phyloP scores from a whole-genome alignment of 2,888 invertebrate genomes.

The Neoscelio sp. region DNA sequence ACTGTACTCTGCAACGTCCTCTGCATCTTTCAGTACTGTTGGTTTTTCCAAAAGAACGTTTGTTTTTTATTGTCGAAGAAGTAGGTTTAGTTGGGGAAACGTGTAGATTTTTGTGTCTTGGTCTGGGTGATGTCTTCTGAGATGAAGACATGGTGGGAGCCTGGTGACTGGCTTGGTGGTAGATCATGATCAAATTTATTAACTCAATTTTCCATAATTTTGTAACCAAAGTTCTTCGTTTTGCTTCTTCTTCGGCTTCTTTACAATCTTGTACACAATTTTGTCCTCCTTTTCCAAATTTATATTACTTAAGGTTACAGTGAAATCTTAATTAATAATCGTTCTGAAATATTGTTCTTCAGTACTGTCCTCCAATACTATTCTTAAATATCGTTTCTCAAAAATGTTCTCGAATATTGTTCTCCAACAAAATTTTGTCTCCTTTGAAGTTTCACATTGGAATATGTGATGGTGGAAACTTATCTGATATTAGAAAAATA shows the following conservation, averaged over 20 bases:
- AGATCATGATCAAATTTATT: conserved; percentile 75
- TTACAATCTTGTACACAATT: too few relatives aligned
- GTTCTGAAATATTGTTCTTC: too few relatives aligned
- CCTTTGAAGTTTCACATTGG: too few relatives aligned
- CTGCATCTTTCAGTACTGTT: conserved; percentile 76
- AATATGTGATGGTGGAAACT: too few relatives aligned
- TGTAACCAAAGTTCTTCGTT: background rate
- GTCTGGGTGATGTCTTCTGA: conserved; percentile 79
- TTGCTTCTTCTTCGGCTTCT: too few relatives aligned
- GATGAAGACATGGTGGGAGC: conserved; percentile 80
- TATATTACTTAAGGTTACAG: too few relatives aligned
- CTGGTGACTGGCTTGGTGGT: conserved; percentile 78
- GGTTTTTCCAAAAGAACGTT: conserved; percentile 61
- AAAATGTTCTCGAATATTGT: too few relatives aligned
- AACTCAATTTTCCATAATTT: conserved; percentile 24
- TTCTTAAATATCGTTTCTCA: too few relatives aligned
- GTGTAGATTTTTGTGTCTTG: conserved; percentile 77
- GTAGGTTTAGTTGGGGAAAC: conserved; percentile 72
- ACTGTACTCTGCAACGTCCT: conserved; percentile 82
- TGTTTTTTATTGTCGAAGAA: conserved; percentile 69
- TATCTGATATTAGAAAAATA: too few relatives aligned
- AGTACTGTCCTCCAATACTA: too few relatives aligned
- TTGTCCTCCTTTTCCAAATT: background rate
- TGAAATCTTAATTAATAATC: too few relatives aligned
- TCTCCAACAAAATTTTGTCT: too few relatives aligned